These are phyloP conservation scores for Pseudomyrmex flavicornis DNA, from an alignment of 1,140 invertebrate species.

Conservation along the genomic window DNA sequence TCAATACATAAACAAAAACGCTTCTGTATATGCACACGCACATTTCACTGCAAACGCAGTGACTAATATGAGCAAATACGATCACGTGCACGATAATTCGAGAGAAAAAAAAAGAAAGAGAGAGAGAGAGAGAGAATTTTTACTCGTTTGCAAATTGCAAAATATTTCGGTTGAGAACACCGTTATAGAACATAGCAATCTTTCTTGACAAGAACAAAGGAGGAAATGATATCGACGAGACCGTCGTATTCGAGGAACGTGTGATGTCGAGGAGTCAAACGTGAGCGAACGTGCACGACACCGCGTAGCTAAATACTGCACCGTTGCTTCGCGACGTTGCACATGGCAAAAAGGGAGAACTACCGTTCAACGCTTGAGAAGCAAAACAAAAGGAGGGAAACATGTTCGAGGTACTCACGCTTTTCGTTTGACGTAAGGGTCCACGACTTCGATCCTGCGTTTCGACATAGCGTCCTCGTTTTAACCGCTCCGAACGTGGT, in stretches of 20 bases:
- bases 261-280: no score
- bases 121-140: no score
- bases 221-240: not conserved
- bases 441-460: slow-evolving; percentile 92
- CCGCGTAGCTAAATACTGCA: slow-evolving; percentile 37
- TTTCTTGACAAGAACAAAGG: not conserved
- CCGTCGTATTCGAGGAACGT: no score
- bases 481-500: slow-evolving; percentile 1
- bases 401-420: slow-evolving; percentile 85
- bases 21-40: not conserved
- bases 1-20: not conserved
- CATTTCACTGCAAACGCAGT: not conserved
- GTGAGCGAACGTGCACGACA: not conserved
- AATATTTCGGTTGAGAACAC: slow-evolving; percentile 54
- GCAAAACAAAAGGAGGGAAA: not conserved
- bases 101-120: no score
- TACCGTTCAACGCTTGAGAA: not conserved
- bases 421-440: slow-evolving; percentile 92
- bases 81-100: slow-evolving; percentile 5
- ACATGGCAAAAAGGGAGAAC: slow-evolving; percentile 64
- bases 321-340: slow-evolving; percentile 68
- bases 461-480: slow-evolving; percentile 89
- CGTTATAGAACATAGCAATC: slow-evolving; percentile 19
- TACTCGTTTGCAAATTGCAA: not conserved
- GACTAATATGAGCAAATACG: not conserved